phyloP scores from a whole-genome alignment of 2,113 vertebrate species.

The Aptenodytes patagonicus region DNA sequence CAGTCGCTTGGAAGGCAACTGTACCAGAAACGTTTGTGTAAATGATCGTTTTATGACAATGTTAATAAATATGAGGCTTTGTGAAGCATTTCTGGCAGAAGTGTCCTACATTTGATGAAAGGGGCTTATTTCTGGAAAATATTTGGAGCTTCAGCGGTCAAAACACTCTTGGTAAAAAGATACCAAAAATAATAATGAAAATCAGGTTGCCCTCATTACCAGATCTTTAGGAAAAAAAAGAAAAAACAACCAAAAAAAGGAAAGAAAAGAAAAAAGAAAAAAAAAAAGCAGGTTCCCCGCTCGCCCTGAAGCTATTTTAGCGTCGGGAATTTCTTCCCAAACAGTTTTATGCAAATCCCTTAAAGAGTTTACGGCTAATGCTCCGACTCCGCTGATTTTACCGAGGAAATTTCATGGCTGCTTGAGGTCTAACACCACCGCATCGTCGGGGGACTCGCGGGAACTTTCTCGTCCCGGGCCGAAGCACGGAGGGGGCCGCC shows the following conservation, averaged over 20 bases:
- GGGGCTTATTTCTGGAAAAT: not conserved
- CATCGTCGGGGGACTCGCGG: not conserved
- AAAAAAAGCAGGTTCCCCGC: no score
- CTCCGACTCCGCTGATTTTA: not conserved
- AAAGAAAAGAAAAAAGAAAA: accelerated
- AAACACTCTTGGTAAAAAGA: not conserved
- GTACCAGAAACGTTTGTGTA: not conserved
- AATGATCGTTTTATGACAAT: not conserved
- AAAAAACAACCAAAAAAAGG: no score
- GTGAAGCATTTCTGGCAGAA: not conserved
- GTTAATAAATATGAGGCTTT: not conserved
- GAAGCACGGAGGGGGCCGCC: not conserved
- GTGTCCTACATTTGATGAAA: not conserved
- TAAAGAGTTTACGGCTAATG: constrained; percentile 8
- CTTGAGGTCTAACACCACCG: not conserved
- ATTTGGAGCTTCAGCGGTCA: not conserved
- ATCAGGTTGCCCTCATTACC: not conserved
- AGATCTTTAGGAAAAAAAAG: not conserved
- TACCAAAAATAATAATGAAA: not conserved
- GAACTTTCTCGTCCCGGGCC: not conserved
- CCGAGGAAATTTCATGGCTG: constrained; percentile 7
- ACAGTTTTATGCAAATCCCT: constrained; percentile 30
- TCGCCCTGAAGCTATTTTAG: not conserved
- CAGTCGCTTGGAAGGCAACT: not conserved
- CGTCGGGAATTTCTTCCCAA: not conserved